Base-by-base conservation (phyloP, 30 jellyfish, hydroid and myxozoan genomes). In the Aurelia coerulea region DNA sequence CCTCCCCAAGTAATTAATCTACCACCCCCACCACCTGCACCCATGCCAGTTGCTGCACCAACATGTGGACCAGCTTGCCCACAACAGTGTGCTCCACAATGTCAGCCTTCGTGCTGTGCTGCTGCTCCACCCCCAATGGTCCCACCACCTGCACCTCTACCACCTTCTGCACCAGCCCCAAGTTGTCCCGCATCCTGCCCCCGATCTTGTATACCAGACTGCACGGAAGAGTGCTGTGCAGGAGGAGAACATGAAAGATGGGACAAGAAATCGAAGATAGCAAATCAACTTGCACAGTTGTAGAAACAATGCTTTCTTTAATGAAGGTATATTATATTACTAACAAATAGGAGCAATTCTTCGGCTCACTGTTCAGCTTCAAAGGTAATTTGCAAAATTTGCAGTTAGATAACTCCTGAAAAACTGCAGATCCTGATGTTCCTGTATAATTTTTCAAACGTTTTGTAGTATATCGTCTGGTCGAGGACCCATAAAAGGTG, bases 231-330 rank as follows among this genome's bases (percentile, higher is more conserved):
- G 31, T 91, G 98, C 68, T 92, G 98, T 69, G 32, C 74, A 58
- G 82, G 83, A 15, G 79, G 73, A 6, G 69, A 18, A 32, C 87
- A 65, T 34, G 85, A 66, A 41, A 53, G 82, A 23, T 84, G 93
- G 93, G 97, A 91, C 68, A 91, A 91, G 65, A 91, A 84, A 67
- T 91, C 97, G 31, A 91, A 91, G 66, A 91, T 91, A 52, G 96
- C 97, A 13, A 85, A 53, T 59, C 89, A 75, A 65, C 69, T 77
- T 10, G 95, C 95, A 5, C 95, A 46, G 8, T 46, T 46, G 8
- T 46, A 46, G 14, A 14, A 46, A 46, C 56, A 6, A 2, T 46
- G 14, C 15, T 37, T 46, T 46, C 56, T 0, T 46, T 46, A 46
- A 46, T 46, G 56, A 14, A 46, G 56, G 49, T 37, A 46, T 46